Conservation (phyloP, 2,797 vertebrate species). For the Sternarchorhynchus goeldii region DNA sequence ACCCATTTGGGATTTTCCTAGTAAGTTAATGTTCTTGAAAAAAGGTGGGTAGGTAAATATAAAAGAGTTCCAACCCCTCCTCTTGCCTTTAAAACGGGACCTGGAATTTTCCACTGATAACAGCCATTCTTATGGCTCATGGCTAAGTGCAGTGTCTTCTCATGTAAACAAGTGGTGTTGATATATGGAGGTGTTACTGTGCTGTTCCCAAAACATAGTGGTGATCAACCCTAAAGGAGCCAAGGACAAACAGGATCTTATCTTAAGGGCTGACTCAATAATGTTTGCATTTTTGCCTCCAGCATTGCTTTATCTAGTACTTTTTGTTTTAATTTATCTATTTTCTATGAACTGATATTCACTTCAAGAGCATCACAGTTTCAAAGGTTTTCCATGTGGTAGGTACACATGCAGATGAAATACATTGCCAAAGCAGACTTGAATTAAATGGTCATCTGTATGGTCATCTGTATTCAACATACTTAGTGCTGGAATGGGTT, state of each 20-base stretch:
- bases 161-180: constrained; percentile 17
- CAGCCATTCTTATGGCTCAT: constrained; percentile 26
- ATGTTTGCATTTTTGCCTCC: not conserved
- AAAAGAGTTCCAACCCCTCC: constrained; percentile 36
- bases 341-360: too few relatives aligned
- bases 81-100: constrained; percentile 55
- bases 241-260: constrained; percentile 13
- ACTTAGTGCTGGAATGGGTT: too few relatives aligned
- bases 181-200: constrained; percentile 9
- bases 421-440: too few relatives aligned
- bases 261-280: not conserved
- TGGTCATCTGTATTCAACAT: too few relatives aligned
- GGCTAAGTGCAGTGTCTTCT: not conserved
- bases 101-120: constrained; percentile 69
- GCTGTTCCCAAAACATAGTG: constrained; percentile 10
- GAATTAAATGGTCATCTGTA: too few relatives aligned
- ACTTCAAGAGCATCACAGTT: too few relatives aligned
- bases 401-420: too few relatives aligned
- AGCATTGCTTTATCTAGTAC: not conserved
- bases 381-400: too few relatives aligned
- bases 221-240: not conserved
- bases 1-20: constrained; percentile 73
- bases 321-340: too few relatives aligned
- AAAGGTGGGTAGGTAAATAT: constrained; percentile 67
- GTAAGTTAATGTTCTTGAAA: constrained; percentile 68